Evolutionary conservation across 2,797 vertebrate genomes (phyloP).

Genomic region (Arrhamphus sclerolepis): DNA sequence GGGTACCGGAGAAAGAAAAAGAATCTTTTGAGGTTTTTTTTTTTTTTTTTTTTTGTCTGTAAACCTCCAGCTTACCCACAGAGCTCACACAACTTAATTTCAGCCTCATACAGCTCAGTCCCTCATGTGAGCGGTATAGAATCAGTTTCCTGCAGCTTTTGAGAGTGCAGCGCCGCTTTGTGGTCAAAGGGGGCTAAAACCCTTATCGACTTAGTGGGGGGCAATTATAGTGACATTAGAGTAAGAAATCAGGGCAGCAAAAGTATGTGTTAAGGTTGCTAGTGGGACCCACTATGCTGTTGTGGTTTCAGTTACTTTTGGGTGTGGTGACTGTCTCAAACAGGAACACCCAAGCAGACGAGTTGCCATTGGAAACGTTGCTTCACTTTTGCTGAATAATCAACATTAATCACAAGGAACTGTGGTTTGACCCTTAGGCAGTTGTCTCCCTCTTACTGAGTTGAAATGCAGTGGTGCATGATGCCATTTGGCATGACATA

Average conservation of each 20-base stretch:
- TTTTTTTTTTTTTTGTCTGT: too few species aligned
- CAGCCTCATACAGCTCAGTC: too few species aligned
- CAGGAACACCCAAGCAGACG: constrained; percentile 42
- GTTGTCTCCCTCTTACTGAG: background rate
- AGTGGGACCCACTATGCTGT: background rate
- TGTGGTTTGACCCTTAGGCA: background rate
- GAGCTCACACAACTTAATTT: too few species aligned
- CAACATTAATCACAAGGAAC: background rate
- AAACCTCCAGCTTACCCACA: too few species aligned
- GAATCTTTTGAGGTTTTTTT: too few species aligned
- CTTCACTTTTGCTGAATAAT: constrained; percentile 39
- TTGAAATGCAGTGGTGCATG: background rate
- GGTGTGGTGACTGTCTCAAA: constrained; percentile 37
- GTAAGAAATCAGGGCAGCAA: too few species aligned
- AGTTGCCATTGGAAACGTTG: constrained; percentile 32
- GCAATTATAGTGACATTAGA: too few species aligned
- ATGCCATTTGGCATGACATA: background rate
- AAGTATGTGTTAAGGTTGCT: background rate
- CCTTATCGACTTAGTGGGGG: too few species aligned
- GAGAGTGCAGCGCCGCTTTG: constrained; percentile 43
- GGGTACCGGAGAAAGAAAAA: too few species aligned
- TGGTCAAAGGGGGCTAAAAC: constrained; percentile 23
- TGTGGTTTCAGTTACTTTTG: constrained; percentile 35
- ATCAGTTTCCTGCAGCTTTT: constrained; percentile 1
- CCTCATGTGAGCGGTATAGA: background rate